A percentile compares a stretch with the other conserved stretches of the same genome.
Conservation (phyloP, 2,797 vertebrate species). For the Spatula clypeata region DNA sequence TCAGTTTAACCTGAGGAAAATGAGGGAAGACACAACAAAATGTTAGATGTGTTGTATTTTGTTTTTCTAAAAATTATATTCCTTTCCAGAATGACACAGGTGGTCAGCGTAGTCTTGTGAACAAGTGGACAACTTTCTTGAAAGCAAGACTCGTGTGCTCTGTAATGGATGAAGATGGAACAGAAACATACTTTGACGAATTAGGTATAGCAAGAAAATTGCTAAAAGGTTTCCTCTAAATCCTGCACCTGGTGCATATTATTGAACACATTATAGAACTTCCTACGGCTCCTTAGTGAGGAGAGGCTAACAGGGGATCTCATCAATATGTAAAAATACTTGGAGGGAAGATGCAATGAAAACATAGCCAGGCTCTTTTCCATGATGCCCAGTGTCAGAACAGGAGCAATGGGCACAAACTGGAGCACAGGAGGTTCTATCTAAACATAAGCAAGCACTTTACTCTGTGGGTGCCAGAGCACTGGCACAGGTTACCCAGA, state of each 20-base stretch:
- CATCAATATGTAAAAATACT: not conserved
- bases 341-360: not conserved
- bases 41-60: not conserved
- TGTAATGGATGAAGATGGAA: conserved; percentile 95
- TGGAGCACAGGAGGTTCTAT: not conserved
- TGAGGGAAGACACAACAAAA: not conserved
- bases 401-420: not conserved
- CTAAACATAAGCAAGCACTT: not conserved
- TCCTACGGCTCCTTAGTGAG: not conserved
- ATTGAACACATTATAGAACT: not conserved
- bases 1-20: not conserved
- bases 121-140: conserved; percentile 98
- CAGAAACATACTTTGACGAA: conserved; percentile 97
- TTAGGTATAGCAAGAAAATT: conserved; percentile 85
- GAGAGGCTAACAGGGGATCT: not conserved
- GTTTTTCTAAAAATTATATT: conserved; percentile 14
- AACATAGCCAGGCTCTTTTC: not conserved
- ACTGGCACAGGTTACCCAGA: not conserved
- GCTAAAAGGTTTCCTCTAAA: not conserved
- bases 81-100: conserved; percentile 93
- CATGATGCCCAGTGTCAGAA: not conserved
- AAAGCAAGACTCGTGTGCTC: conserved; percentile 97
- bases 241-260: not conserved
- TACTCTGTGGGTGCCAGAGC: not conserved
- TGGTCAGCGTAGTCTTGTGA: conserved; percentile 96